Evolutionary conservation across 2,888 invertebrate genomes (phyloP), one percentile per base, ranked within the genome.

Genomic region (Agrochola circellaris): DNA sequence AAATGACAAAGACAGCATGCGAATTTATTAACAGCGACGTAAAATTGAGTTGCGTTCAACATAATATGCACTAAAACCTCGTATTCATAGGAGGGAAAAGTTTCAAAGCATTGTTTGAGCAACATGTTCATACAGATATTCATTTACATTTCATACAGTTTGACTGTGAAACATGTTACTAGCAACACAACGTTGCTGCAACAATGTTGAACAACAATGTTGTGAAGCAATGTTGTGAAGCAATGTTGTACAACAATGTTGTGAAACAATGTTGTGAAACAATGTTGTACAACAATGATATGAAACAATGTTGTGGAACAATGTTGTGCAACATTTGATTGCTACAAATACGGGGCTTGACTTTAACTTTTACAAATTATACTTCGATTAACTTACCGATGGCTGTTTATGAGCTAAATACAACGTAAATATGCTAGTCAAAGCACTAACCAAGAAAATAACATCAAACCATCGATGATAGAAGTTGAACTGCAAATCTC

Each of bases 381-480:
- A 66, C 5, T 66, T 48, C 13, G 15, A 48, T 48, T 66, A 48
- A 26, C 48, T 96, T 3, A 96, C 97, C n/a, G 97, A 97, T n/a
- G 98, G 97, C 90, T 98, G 98, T 91, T 99, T 99, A 92, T 99
- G 99, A 23, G 99, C 99, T 88, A 99, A 97, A 96, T 99, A 99
- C 75, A 99, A 96, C 84, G 99, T 99, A 84, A 98, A 98, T 89
- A 99, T 99, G 83, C 99, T 99, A 26, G 99, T 99, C 60, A 99
- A 94, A 0, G 99, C 99, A 92, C 99, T 99, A 42, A 99, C 98
- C 79, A 99, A 97, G 94, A 99, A 99, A 92, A 99, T 99, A 8
- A 99, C 99, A 95, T 99, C 99, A 94, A 99, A 99, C 99, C 99
- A 99, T 80, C 99, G 97, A 94, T 99, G 99, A 93, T 99, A 99